Conservation (phyloP, 1,140 invertebrate genomes). For the Caenorhabditis brenneri region DNA sequence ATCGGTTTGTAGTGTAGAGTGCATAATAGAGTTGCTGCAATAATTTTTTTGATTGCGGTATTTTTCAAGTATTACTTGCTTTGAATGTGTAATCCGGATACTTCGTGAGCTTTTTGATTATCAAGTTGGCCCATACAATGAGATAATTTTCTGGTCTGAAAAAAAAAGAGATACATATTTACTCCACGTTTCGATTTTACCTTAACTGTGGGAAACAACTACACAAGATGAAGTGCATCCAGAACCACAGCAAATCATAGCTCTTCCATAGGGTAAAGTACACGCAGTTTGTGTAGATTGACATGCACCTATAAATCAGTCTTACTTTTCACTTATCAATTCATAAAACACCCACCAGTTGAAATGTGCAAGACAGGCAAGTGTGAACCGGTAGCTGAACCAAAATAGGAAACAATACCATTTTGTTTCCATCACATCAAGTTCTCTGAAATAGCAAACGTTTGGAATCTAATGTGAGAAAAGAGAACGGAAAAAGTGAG, state of each 20-base stretch:
- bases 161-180: neutral
- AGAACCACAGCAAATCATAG: slow-evolving; percentile 58
- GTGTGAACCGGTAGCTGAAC: slow-evolving; percentile 53
- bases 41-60: neutral
- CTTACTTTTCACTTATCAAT: neutral
- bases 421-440: slow-evolving; percentile 45
- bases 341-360: slow-evolving; percentile 39
- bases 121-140: slow-evolving; percentile 54
- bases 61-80: neutral
- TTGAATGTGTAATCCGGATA: slow-evolving; percentile 55
- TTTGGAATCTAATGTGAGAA: neutral
- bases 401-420: slow-evolving; percentile 58
- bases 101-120: slow-evolving; percentile 48
- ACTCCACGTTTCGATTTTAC: neutral
- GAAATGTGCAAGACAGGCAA: slow-evolving; percentile 57
- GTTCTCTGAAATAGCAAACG: neutral
- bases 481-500: too few species aligned
- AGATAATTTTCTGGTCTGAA: slow-evolving; percentile 53
- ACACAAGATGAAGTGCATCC: slow-evolving; percentile 56
- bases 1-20: slow-evolving; percentile 37
- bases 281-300: slow-evolving; percentile 55
- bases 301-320: slow-evolving; percentile 30
- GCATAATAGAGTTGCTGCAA: slow-evolving; percentile 54
- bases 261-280: slow-evolving; percentile 57
- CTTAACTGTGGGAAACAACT: slow-evolving; percentile 52